phyloP scores from a whole-genome alignment of 2,888 invertebrate species.

The Scaptomyza flava region DNA sequence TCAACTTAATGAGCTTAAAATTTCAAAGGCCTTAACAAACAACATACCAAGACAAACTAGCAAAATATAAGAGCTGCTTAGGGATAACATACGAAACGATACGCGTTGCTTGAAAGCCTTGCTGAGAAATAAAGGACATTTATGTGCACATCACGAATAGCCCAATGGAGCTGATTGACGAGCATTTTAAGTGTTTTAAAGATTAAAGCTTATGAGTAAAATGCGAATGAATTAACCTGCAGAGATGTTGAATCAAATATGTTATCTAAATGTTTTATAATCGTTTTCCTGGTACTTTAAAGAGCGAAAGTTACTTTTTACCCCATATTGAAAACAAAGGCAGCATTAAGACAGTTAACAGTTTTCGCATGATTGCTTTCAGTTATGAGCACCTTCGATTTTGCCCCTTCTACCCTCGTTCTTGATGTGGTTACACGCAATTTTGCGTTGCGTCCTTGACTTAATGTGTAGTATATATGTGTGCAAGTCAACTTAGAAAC shows the following conservation, averaged over 20 bases:
- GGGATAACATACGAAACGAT: background rate
- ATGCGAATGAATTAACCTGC: background rate
- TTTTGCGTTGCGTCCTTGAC: constrained; percentile 58
- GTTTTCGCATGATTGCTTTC: constrained; percentile 10
- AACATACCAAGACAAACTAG: background rate
- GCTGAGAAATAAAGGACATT: background rate
- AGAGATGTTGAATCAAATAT: background rate
- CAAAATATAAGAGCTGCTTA: background rate
- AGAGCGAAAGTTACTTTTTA: background rate
- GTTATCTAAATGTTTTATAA: background rate
- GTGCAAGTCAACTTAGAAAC: constrained; percentile 45
- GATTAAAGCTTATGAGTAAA: background rate
- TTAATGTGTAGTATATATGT: background rate
- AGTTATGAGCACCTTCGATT: constrained; percentile 17
- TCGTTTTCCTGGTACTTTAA: background rate
- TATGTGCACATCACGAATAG: background rate
- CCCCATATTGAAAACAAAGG: background rate
- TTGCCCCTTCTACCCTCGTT: background rate
- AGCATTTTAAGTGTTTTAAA: too few relatives aligned
- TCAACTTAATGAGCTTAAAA: constrained; percentile 63
- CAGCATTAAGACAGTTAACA: constrained; percentile 3
- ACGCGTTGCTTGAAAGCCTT: background rate
- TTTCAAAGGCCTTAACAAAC: constrained; percentile 21
- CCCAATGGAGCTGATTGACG: background rate
- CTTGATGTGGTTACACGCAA: constrained; percentile 35